Conservation (phyloP, 2,113 vertebrate species). For the Melanotaenia duboulayi region DNA sequence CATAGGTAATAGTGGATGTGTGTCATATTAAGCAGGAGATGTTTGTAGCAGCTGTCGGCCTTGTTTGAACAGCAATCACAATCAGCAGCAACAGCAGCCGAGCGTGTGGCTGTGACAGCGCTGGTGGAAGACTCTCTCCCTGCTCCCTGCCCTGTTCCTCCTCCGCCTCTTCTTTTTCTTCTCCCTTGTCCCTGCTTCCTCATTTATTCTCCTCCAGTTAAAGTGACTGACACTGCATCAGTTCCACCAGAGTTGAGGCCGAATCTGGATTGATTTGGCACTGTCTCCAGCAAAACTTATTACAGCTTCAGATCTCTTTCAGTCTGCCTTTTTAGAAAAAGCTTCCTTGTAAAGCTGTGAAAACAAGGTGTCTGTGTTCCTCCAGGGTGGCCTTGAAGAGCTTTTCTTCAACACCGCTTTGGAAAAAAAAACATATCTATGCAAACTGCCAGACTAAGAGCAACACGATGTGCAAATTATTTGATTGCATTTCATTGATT, state of each 20-base stretch:
- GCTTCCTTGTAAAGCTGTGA: slow-evolving; percentile 16
- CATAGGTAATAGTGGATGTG: slow-evolving; percentile 48
- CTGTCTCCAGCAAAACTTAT: slow-evolving; percentile 24
- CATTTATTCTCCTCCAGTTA: neutral
- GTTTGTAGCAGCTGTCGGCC: slow-evolving; percentile 78
- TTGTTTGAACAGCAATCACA: slow-evolving; percentile 81
- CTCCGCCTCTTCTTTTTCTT: slow-evolving; percentile 10
- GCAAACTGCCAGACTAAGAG: neutral
- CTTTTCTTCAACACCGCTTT: neutral
- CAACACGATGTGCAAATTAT: neutral
- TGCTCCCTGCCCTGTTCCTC: slow-evolving; percentile 10
- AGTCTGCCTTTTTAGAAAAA: slow-evolving; percentile 39
- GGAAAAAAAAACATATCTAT: neutral
- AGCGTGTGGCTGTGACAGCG: slow-evolving; percentile 71
- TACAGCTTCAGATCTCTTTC: slow-evolving; percentile 32
- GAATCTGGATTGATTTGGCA: slow-evolving; percentile 9
- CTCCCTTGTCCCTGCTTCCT: slow-evolving; percentile 16
- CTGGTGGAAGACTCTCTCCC: slow-evolving; percentile 44
- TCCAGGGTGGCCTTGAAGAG: slow-evolving; percentile 25
- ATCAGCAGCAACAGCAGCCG: slow-evolving; percentile 68
- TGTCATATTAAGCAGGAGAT: slow-evolving; percentile 60
- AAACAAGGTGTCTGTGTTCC: slow-evolving; percentile 33
- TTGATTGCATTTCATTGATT: neutral
- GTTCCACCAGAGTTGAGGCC: slow-evolving; percentile 20
- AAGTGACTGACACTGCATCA: slow-evolving; percentile 30